Base-by-base conservation (phyloP, 30 jellyfish, hydroid and myxozoan genomes). In the Clytia hemisphaerica region DNA sequence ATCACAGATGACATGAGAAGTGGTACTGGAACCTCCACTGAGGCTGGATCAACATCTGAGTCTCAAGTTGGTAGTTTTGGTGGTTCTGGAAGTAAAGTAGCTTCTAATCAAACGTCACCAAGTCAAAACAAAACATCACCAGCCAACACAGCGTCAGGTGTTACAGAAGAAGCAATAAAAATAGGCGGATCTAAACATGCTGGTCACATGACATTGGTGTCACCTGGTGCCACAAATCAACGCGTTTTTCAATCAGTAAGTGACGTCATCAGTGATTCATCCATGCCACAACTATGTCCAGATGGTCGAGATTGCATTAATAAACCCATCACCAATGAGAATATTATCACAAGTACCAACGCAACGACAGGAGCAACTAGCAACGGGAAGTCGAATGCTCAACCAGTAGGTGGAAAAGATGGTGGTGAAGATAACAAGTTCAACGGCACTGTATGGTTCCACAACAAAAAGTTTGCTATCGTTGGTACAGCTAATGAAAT, bases 311-410 rank as follows among this genome's bases (percentile, higher is more conserved):
- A 86, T 60, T 86, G 96, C 42, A 86, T 86, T 73, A 65, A 79
- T 21, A 79, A 79, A 64, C 63, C 81, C 36, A 22, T 37, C 48
- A 22, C 76, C 76, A 22, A 60, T 10, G 2, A n/a, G 72, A 33
- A 26, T 19, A 65, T 65, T 65, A 32, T 32, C 40, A 40, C 19
- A 10, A 30, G 33, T 7, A 37, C 53, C 36, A 42, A 42, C 25
- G 76, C 24, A 24, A 45, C 78, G 94, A 79, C 96, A 79, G 93
- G 79, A 86, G 96, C 96, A 86, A 80, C 96, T 86, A 86, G 96
- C 96, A 86, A 86, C 82, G 76, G 68, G 4, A 79, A 37, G 65
- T 75, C 83, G 6, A 65, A 60, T 40, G 85, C 93, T 28, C 66
- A 32, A 24, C 29, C 74, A 34, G 25, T 36, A 19, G 37, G 28